phyloP scores from a whole-genome alignment of 2,113 vertebrate species.

The Limanda limanda region DNA sequence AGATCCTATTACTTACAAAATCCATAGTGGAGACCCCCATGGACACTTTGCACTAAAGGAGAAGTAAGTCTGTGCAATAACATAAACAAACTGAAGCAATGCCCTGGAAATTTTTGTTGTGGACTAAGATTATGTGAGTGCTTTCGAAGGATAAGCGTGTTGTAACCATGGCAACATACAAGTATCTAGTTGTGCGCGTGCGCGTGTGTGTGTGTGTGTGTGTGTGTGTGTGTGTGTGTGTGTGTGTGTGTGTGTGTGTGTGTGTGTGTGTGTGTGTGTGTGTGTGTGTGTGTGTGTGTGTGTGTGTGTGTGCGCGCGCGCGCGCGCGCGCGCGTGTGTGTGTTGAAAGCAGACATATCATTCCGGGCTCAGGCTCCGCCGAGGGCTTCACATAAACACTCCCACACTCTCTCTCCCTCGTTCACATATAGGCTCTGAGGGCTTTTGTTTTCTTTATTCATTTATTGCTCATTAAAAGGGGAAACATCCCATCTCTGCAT shows the following conservation, averaged over 20 bases:
- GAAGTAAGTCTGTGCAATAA: conserved; percentile 79
- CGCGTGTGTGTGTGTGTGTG: background rate
- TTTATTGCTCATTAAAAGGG: conserved; percentile 68
- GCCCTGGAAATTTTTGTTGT: background rate
- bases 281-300: background rate
- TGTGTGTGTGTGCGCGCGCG: background rate
- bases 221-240: no score
- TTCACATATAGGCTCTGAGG: conserved; percentile 16
- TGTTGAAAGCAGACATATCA: conserved; percentile 2
- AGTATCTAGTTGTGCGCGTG: no score
- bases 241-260: no score
- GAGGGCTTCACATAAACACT: conserved; percentile 26
- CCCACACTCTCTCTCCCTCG: conserved; percentile 2
- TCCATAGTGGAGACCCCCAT: conserved; percentile 91
- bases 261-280: background rate
- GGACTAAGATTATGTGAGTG: no score
- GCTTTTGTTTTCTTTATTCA: conserved; percentile 61
- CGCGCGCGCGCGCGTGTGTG: background rate
- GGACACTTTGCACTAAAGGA: conserved; percentile 90
- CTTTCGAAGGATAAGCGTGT: no score
- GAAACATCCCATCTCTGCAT: conserved; percentile 53
- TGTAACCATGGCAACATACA: no score
- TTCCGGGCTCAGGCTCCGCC: background rate
- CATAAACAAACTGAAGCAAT: background rate
- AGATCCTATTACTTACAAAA: conserved; percentile 91